phyloP scores from a whole-genome alignment of 1,140 invertebrate species.

The Drosophila funebris region DNA sequence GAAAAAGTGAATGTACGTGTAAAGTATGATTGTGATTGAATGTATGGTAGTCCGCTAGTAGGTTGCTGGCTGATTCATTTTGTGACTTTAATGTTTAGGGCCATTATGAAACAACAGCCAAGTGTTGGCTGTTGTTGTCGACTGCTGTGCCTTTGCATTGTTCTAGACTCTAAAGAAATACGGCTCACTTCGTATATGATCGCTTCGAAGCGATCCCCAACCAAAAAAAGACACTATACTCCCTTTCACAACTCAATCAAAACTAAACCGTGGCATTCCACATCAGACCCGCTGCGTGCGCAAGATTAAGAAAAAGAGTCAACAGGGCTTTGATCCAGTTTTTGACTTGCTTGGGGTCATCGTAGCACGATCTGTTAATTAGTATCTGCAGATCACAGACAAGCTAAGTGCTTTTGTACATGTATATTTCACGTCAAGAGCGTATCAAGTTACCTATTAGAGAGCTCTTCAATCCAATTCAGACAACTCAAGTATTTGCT shows the following conservation, averaged over 20 bases:
- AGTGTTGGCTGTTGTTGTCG: not conserved
- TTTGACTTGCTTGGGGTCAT: conserved; percentile 12
- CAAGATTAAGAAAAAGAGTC: not conserved
- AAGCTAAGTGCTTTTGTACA: conserved; percentile 23
- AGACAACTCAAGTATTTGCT: not conserved
- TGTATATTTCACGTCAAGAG: conserved; percentile 2
- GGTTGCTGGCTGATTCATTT: conserved; percentile 17
- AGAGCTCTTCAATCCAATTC: conserved; percentile 17
- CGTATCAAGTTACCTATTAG: conserved; percentile 1
- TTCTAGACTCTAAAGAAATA: not conserved
- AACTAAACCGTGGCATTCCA: conserved; percentile 9
- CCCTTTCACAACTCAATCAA: conserved; percentile 35
- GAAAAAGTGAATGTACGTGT: conserved; percentile 27
- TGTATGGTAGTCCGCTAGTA: not conserved
- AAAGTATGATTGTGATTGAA: not conserved
- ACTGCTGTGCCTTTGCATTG: not conserved
- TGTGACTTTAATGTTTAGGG: conserved; percentile 41
- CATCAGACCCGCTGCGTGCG: not conserved
- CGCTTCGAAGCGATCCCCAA: not conserved
- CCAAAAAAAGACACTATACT: not conserved
- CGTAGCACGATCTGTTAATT: conserved; percentile 28
- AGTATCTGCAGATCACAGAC: conserved; percentile 15
- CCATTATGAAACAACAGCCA: not conserved
- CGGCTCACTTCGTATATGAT: not conserved
- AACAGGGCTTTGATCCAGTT: conserved; percentile 18